phyloP scores from a whole-genome alignment of 1,140 invertebrate species.

The Bombus huntii region DNA sequence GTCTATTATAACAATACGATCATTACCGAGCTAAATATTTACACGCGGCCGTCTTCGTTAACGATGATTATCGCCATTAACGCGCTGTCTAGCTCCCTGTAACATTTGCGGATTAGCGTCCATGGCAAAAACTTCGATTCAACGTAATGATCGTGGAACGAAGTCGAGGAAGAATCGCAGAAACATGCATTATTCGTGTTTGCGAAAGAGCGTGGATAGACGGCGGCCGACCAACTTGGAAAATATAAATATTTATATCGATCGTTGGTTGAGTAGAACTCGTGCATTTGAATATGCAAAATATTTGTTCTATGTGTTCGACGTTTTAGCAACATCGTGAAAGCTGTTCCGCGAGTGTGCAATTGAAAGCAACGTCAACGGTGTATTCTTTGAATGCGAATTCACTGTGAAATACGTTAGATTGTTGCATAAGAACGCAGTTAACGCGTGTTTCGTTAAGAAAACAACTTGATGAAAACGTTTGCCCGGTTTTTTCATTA shows the following conservation, averaged over 20 bases:
- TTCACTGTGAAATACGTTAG: neutral
- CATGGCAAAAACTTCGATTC: neutral
- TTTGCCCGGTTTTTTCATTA: too few relatives aligned
- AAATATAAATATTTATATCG: constrained; percentile 30
- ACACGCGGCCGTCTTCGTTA: too few relatives aligned
- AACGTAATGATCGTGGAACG: neutral
- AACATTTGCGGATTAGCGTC: neutral
- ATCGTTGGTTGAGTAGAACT: constrained; percentile 1
- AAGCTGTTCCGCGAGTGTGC: neutral
- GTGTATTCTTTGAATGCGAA: neutral
- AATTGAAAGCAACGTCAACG: neutral
- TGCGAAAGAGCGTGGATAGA: neutral
- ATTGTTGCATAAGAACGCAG: neutral
- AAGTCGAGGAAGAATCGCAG: neutral
- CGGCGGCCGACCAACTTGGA: neutral
- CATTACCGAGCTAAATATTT: too few relatives aligned
- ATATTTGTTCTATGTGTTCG: neutral
- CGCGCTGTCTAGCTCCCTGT: too few relatives aligned
- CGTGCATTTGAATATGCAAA: neutral
- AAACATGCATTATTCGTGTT: neutral
- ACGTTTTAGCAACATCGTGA: neutral
- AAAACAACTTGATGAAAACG: too few relatives aligned
- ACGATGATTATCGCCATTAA: too few relatives aligned
- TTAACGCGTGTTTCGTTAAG: neutral
- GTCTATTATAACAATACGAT: too few relatives aligned